Evolutionary conservation across 2,113 vertebrate genomes (phyloP), one percentile per base, ranked within the genome.

Genomic region (Paramisgurnus dabryanus): DNA sequence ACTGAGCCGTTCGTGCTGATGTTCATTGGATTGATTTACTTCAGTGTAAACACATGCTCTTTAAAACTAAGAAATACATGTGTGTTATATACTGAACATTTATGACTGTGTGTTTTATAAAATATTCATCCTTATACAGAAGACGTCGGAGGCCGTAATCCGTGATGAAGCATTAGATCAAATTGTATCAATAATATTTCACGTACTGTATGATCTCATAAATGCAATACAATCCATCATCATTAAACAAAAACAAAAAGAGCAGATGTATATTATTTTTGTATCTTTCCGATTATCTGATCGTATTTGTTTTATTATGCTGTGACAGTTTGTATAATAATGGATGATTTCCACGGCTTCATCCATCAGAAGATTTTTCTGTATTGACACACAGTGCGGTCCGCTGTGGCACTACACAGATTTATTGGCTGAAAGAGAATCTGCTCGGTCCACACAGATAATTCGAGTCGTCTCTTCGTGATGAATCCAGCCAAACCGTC

Each of bases 401-500:
- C 50, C 18, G 6, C 34, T 57, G 22, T 4, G 43, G 11, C 40
- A 41, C 39, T 43, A 22, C 40, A 47, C 40, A 87, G 84, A 76
- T 85, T 80, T 81, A 67, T 49, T 79, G 80, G 67, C 80, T 60
- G 69, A 67, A 88, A 82, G 68, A 67, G 77, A 22, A 78, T 73
- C 60, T 76, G 80, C 64, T 55, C 79, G 55, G 84, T 90, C 89
- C 88, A 88, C 85, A 88, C 74, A 45, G 82, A 85, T 92, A 89
- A 92, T 90, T 86, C 89, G 91, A 90, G 82, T 89, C 90, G 90
- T 92, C 77, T 90, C 76, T 22, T 86, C 76, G 60, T 68, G 47
- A 86, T 82, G 90, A 84, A 76, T 80, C 86, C 86, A 85, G 83
- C 86, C 80, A 57, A 15, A 66, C 86, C 89, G 88, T 91, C 90